Evolutionary conservation across 2,888 invertebrate genomes (phyloP).

Genomic region (Noctua janthe): DNA sequence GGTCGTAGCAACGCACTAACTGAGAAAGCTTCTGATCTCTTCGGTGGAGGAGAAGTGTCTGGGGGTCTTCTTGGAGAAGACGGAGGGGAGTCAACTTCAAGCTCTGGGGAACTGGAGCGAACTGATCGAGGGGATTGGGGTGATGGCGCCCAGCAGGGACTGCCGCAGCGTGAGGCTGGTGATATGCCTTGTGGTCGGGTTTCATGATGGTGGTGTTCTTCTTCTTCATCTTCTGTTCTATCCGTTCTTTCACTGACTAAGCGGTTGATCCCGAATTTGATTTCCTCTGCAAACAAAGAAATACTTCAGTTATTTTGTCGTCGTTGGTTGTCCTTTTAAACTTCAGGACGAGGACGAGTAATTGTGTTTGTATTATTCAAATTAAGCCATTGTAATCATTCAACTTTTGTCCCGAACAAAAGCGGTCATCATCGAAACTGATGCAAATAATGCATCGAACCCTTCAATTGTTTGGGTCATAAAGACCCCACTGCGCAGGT

Average conservation of each 20-base stretch:
- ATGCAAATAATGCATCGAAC: conserved; percentile 68
- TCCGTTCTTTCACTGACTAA: conserved; percentile 92
- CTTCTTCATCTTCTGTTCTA: conserved; percentile 91
- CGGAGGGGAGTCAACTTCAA: conserved; percentile 94
- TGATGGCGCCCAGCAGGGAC: conserved; percentile 89
- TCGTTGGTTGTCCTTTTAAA: not conserved
- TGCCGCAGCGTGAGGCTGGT: conserved; percentile 89
- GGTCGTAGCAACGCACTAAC: conserved; percentile 95
- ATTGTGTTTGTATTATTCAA: conserved; percentile 19
- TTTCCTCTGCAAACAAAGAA: conserved; percentile 92
- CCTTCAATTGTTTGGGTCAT: conserved; percentile 78
- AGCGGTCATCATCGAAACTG: conserved; percentile 49
- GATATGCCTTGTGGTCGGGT: conserved; percentile 82
- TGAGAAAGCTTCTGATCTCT: conserved; percentile 95
- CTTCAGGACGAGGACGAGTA: not conserved
- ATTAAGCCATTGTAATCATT: conserved; percentile 42
- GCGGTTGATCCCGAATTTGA: conserved; percentile 96
- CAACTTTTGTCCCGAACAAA: conserved; percentile 36
- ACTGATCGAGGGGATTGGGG: conserved; percentile 87
- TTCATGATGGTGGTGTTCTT: conserved; percentile 86
- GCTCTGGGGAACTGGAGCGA: conserved; percentile 92
- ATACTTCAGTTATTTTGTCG: not conserved
- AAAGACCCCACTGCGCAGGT: conserved; percentile 88
- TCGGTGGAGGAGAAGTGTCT: conserved; percentile 88
- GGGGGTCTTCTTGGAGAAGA: conserved; percentile 90